Evolutionary conservation across 1,140 invertebrate species (phyloP).

Genomic region (Oncopodura yosiiana): DNA sequence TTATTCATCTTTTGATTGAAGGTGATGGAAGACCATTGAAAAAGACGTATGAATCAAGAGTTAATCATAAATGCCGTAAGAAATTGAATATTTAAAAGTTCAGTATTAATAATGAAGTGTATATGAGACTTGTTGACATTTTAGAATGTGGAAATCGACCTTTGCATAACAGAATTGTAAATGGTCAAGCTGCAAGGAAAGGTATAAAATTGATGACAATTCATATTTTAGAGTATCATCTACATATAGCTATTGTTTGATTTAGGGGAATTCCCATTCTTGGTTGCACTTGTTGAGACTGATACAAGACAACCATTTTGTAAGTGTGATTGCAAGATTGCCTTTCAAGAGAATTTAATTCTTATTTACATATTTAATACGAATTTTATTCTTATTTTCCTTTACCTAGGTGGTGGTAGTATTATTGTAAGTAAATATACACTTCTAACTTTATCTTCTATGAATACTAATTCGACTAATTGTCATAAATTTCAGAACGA

Average conservation of each 20-base stretch:
- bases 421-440: no score
- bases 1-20: neutral
- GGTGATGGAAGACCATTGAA: constrained; percentile 10
- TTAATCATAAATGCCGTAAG: constrained; percentile 21
- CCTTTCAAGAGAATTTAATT: neutral
- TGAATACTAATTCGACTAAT: no score
- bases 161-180: constrained; percentile 22
- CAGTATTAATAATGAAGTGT: no score
- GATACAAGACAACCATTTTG: constrained; percentile 30
- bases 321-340: neutral
- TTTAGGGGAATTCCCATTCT: constrained; percentile 3
- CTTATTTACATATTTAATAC: neutral
- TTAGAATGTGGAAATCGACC: constrained; percentile 24
- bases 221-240: neutral
- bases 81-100: neutral
- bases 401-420: no score
- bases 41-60: constrained; percentile 1
- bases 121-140: no score
- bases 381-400: no score
- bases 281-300: constrained; percentile 21
- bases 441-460: no score
- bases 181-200: constrained; percentile 18
- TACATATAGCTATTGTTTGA: neutral
- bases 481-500: no score
- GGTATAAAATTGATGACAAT: neutral